Base-by-base conservation (phyloP, 2,797 vertebrate species). In the Pyrocephalus nanus region DNA sequence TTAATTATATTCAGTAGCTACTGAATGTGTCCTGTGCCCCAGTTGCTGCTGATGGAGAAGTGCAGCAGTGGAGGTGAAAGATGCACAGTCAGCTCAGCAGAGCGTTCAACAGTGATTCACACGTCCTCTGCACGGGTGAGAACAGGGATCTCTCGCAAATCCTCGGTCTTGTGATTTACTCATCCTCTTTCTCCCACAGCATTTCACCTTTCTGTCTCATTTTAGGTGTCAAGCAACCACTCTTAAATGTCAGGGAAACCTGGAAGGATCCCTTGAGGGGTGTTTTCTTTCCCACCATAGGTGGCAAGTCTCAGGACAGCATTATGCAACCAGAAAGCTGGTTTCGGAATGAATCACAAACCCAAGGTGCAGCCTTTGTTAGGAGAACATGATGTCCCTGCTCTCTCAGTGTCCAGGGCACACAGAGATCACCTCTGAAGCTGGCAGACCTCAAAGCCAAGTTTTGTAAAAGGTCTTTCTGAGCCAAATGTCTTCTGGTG, bases 1-100 rank as follows among this genome's bases (percentile, higher is more conserved):
- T 92, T 96, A 97, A 97, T 97, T 96, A 95, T 96, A 75, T 96
- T 89, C 95, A 53, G 93, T 34, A 93, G 92, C 77, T 95, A 67
- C n/a, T 76, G 91, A 94, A 88, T 79, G 82, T 90, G 92, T 95
- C 95, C 96, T 95, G 57, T 97, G 92, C 86, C 93, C 95, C 71
- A 75, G 71, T 76, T 96, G 94, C 79, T 92, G 84, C 53, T 71
- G 69, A 61, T 88, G 73, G 66, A 84, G 89, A 70, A 88, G 81
- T 27, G 73, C 87, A 94, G 94, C 87, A 91, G 48, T 20, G 12
- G 71, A 71, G 92, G 84, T 91, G 94, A 94, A 80, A 89, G 94
- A 75, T 93, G 95, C 90, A 27, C 26, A 72, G 86, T 86, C 92
- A 94, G 92, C 95, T 91, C 90, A 94, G 91, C 86, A 93, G 90